phyloP scores from a whole-genome alignment of 2,797 vertebrate species.

The Tolypeutes matacus region DNA sequence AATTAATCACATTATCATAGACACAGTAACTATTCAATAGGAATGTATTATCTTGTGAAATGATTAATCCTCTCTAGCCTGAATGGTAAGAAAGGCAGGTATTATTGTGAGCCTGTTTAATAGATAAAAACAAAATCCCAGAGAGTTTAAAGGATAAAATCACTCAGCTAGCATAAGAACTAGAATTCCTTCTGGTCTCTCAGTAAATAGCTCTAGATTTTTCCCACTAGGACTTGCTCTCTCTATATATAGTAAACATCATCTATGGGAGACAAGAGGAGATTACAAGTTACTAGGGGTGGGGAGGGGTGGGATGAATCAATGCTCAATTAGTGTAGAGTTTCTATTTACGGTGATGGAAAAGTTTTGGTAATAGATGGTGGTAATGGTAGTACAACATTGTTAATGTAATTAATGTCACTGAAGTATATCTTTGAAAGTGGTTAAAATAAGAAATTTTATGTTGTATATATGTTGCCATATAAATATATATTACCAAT shows the following conservation, averaged over 20 bases:
- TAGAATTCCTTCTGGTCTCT: slow-evolving; percentile 17
- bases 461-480: no score
- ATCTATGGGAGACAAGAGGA: background rate
- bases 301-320: no score
- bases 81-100: background rate
- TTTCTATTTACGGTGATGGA: no score
- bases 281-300: no score
- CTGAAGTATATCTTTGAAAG: no score
- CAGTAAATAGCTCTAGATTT: slow-evolving; percentile 5
- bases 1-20: slow-evolving; percentile 46
- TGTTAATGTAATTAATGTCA: no score
- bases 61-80: background rate
- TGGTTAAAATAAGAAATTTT: no score
- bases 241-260: slow-evolving; percentile 42
- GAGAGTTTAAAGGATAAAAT: slow-evolving; percentile 45
- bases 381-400: no score
- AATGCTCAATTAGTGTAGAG: no score
- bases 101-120: slow-evolving; percentile 20
- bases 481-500: background rate
- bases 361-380: no score
- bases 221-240: background rate
- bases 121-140: slow-evolving; percentile 30
- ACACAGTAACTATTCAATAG: background rate
- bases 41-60: slow-evolving; percentile 1
- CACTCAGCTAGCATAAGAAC: background rate